Conservation (phyloP, 2,888 invertebrate genomes). For the Fissipunctia ypsillon region DNA sequence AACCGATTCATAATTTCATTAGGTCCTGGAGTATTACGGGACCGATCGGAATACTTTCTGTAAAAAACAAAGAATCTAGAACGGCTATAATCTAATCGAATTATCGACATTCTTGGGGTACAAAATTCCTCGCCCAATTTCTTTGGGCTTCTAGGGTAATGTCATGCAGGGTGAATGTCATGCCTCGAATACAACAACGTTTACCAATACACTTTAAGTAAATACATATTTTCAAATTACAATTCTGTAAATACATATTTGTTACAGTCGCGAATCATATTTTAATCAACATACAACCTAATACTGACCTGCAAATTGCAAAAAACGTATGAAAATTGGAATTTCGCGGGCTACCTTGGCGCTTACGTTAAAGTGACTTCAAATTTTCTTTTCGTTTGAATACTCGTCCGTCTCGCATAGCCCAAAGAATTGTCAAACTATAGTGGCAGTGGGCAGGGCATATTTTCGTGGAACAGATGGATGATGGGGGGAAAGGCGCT, state of each 20-base stretch:
- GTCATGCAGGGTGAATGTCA: slow-evolving; percentile 4
- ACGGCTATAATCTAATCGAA: slow-evolving; percentile 59
- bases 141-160: background rate
- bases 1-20: slow-evolving; percentile 48
- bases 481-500: background rate
- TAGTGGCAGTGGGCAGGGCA: background rate
- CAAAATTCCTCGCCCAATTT: background rate
- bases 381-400: too few species aligned
- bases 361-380: too few species aligned
- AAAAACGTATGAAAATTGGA: too few species aligned
- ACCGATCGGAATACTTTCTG: slow-evolving; percentile 6
- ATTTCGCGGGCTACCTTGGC: too few species aligned
- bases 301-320: too few species aligned
- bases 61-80: slow-evolving; percentile 36
- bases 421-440: background rate
- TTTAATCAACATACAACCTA: too few species aligned
- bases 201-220: too few species aligned
- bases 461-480: background rate
- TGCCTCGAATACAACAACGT: background rate
- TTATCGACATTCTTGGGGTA: slow-evolving; percentile 57
- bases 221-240: too few species aligned
- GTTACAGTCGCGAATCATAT: too few species aligned
- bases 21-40: slow-evolving; percentile 29
- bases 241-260: too few species aligned
- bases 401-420: background rate